Base-by-base conservation (phyloP, 2,888 invertebrate genomes). In the Tanytarsus gracilentus region DNA sequence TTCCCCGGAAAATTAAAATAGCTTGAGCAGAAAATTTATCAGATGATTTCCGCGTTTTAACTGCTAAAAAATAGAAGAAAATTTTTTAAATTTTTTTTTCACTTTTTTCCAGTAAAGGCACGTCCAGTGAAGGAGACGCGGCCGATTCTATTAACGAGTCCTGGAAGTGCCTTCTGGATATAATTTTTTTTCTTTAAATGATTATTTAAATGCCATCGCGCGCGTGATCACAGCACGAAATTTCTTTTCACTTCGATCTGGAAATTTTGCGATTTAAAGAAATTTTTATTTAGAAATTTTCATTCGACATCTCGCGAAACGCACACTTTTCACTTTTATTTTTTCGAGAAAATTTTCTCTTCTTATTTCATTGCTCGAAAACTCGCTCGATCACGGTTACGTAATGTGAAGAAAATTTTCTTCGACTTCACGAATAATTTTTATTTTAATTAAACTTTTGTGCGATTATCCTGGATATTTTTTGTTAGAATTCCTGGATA, bases 1-100 rank as follows among this genome's bases (percentile, higher is more conserved):
- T 23, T 55, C 55, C 55, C 55, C 55, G 55, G 55, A 55, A 55
- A 55, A 55, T 55, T 55, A 55, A 40, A 55, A 55, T 55, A 55
- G 55, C 40, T 55, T 55, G 39, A 55, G 55, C 55, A 55, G 55
- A n/a, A 39, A 55, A 39, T 33, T 55, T 40, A 55, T 55, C 27
- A 40, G 55, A 16, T 40, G 55, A 23, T 55, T 23, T 23, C 21
- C 21, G 44, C 16, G 44, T 11, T 33, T 33, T 33, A 9, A 33
- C 33, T 33, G 33, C n/a, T 9, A 30, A 30, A 8, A 9, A 30
- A 6, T 9, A 6, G 30, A 9, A 30, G n/a, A n/a, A n/a, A n/a
- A n/a, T 40, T 18, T 40, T 16, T 48, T 11, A 25, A 25, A 48
- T 48, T 25, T 48, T 14, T 40, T 14, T 18, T 40, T 48, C 11